Percentiles rank a stretch among this genome's conserved stretches.
These are phyloP conservation scores for Pangasius djambal DNA, from an alignment of 2,797 vertebrate species.

Conservation along the genomic window DNA sequence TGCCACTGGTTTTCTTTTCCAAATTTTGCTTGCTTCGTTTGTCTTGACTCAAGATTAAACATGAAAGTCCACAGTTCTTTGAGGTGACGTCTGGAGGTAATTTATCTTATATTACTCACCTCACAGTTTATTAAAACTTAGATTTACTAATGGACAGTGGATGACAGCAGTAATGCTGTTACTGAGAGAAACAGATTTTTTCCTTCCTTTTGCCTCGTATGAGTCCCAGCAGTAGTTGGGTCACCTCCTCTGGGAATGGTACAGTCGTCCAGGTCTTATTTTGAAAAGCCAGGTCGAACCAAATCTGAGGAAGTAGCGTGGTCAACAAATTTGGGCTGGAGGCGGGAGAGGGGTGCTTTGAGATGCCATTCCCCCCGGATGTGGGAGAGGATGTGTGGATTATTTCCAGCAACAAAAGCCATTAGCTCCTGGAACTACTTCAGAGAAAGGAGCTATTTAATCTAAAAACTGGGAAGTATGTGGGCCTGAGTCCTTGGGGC, in stretches of 20 bases:
- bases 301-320: constrained; percentile 60
- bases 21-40: constrained; percentile 16
- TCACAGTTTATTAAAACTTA: constrained; percentile 21
- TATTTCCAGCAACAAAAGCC: constrained; percentile 85
- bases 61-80: background rate
- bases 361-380: constrained; percentile 78
- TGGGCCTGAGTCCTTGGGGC: constrained; percentile 74
- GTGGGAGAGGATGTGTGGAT: constrained; percentile 86
- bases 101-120: constrained; percentile 25
- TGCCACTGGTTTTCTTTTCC: constrained; percentile 36
- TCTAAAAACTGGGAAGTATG: constrained; percentile 82
- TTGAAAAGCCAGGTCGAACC: constrained; percentile 52
- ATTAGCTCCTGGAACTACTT: constrained; percentile 83
- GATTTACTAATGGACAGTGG: constrained; percentile 51
- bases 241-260: constrained; percentile 65
- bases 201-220: constrained; percentile 62
- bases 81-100: background rate
- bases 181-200: constrained; percentile 67
- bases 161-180: constrained; percentile 68
- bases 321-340: constrained; percentile 47
- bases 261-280: constrained; percentile 58
- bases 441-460: constrained; percentile 82
- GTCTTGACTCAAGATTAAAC: constrained; percentile 21
- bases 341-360: constrained; percentile 60
- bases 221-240: constrained; percentile 61